Evolutionary conservation across 2,113 vertebrate genomes (phyloP).

Genomic region (Oceanodroma tethys): DNA sequence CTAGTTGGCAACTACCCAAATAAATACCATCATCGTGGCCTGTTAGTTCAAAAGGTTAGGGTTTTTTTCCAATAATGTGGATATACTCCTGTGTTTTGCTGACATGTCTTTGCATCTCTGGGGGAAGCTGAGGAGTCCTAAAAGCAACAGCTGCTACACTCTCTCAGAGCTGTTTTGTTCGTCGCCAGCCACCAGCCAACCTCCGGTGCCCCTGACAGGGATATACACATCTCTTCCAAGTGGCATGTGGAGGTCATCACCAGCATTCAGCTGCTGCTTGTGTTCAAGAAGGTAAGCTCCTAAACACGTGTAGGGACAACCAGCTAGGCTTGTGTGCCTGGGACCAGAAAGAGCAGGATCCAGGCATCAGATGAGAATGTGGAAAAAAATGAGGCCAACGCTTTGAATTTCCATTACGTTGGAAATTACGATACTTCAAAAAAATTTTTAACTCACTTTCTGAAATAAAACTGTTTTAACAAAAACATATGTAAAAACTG

Average conservation of each 20-base stretch:
- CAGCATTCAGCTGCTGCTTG: background rate
- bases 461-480: background rate
- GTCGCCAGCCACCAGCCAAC: background rate
- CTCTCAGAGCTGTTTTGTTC: background rate
- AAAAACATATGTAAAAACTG: background rate
- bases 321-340: background rate
- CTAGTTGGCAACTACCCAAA: background rate
- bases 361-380: background rate
- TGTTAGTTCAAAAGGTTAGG: background rate
- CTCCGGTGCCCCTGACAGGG: background rate
- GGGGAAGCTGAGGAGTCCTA: background rate
- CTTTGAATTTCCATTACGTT: background rate
- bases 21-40: background rate
- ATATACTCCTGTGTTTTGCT: background rate
- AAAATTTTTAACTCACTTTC: background rate
- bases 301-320: accelerated
- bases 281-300: background rate
- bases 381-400: background rate
- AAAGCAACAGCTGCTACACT: background rate
- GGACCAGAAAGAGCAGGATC: background rate
- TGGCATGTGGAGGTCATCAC: background rate
- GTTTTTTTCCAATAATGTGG: background rate
- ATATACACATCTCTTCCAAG: background rate
- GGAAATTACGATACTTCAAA: background rate
- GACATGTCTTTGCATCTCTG: background rate